phyloP scores from a whole-genome alignment of 1,140 invertebrate genomes.

The Varroa destructor region DNA sequence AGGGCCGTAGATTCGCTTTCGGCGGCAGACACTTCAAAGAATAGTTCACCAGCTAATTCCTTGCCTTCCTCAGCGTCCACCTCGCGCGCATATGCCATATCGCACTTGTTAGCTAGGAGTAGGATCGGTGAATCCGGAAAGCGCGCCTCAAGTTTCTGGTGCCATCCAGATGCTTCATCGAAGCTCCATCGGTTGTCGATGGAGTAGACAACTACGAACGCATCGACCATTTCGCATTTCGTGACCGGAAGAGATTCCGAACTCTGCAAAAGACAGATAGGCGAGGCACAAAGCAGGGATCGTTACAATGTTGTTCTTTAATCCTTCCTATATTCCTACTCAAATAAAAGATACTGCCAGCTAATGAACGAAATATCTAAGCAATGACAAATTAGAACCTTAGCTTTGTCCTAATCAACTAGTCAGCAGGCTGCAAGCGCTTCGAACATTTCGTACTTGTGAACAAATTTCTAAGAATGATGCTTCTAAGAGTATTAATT shows the following conservation, averaged over 20 bases:
- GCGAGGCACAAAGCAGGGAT: no score
- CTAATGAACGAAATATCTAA: no score
- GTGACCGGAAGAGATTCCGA: slow-evolving; percentile 21
- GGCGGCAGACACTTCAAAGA: slow-evolving; percentile 22
- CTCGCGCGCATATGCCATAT: slow-evolving; percentile 10
- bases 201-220: slow-evolving; percentile 20
- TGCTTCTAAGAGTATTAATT: no score
- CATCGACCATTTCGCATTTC: slow-evolving; percentile 24
- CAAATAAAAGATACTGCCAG: no score
- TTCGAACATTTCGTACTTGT: no score
- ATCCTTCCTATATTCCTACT: no score
- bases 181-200: slow-evolving; percentile 17
- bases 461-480: no score
- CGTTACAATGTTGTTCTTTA: no score
- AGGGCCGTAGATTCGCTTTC: background rate
- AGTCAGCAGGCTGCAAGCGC: no score
- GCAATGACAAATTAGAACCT: no score
- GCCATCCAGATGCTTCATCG: slow-evolving; percentile 13
- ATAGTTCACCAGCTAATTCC: slow-evolving; percentile 6
- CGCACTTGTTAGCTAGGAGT: slow-evolving; percentile 12
- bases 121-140: slow-evolving; percentile 19
- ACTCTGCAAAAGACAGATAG: background rate
- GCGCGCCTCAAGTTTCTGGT: slow-evolving; percentile 2
- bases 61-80: slow-evolving; percentile 24
- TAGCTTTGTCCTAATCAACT: no score